These are phyloP conservation scores for Pan troglodytes DNA, from an alignment of 2,113 vertebrate species.

Conservation along the genomic window NHGRI_mPanTro3-v2.1_pri NC_072407.2:36035001-36035500, in stretches of 20 bases:
- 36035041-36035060: background rate
- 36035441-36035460: background rate
- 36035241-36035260: background rate
- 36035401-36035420: background rate
- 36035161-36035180: background rate
- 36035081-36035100: background rate
- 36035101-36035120: background rate
- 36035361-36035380: background rate
- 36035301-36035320: background rate
- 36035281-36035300: background rate
- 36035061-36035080: background rate
- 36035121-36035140: background rate
- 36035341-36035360: background rate
- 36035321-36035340: background rate
- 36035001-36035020: background rate
- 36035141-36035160: background rate
- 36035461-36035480: background rate
- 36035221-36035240: background rate
- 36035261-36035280: background rate
- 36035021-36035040: background rate
- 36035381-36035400: background rate
- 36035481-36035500: background rate
- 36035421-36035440: background rate
- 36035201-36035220: background rate
- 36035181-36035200: background rate